A percentile compares a stretch with the other conserved stretches of the same genome.
Conservation (phyloP, 1,140 invertebrate species). For the Latrodectus geometricus region DNA sequence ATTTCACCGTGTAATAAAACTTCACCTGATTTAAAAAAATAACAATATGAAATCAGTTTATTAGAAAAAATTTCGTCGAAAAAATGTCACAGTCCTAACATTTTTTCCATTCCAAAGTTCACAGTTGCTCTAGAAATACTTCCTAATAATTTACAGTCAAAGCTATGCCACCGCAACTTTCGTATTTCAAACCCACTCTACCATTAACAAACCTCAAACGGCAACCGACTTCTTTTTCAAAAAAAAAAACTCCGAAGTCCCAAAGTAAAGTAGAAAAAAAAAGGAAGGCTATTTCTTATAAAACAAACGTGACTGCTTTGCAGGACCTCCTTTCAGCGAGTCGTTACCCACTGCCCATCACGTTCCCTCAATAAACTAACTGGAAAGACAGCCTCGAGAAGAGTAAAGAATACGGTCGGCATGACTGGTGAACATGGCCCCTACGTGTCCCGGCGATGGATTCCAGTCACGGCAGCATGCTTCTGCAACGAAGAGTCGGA, state of each 20-base stretch:
- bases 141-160: too few relatives aligned
- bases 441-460: conserved; percentile 9
- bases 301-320: conserved; percentile 11
- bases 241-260: background rate
- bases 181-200: background rate
- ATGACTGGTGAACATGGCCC: background rate
- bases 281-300: background rate
- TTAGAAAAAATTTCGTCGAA: too few relatives aligned
- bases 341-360: conserved; percentile 10
- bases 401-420: conserved; percentile 5
- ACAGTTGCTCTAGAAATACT: too few relatives aligned
- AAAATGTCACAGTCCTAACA: too few relatives aligned
- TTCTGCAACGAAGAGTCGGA: conserved; percentile 12
- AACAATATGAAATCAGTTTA: too few relatives aligned
- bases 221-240: background rate
- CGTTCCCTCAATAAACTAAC: conserved; percentile 31
- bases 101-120: too few relatives aligned
- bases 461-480: conserved; percentile 2
- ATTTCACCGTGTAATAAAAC: too few relatives aligned
- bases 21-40: too few relatives aligned
- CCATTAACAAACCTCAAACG: background rate
- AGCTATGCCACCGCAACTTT: too few relatives aligned
- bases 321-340: conserved; percentile 15
- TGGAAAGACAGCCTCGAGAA: conserved; percentile 16
- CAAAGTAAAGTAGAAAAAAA: background rate